phyloP scores from a whole-genome alignment of 2,797 vertebrate genomes.

The Apodemus agrarius region DNA sequence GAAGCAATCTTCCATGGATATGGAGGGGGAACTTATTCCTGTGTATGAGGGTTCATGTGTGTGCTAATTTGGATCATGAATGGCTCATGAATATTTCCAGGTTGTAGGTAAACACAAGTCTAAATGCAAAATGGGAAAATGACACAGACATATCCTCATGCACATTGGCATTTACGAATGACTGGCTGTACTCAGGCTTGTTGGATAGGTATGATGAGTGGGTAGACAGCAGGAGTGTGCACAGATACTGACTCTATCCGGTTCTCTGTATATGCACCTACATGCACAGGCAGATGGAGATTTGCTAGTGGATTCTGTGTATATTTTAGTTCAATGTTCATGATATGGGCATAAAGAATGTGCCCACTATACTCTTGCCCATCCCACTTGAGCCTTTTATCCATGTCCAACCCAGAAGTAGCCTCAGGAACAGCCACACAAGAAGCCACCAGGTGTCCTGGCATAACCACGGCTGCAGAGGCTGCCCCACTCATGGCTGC shows the following conservation, averaged over 20 bases:
- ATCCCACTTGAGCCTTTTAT: slow-evolving; percentile 85
- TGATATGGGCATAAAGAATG: background rate
- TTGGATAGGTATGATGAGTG: rapidly evolving
- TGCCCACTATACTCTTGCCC: background rate
- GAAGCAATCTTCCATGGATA: background rate
- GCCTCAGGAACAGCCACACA: slow-evolving; percentile 89
- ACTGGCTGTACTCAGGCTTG: background rate
- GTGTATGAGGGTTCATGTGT: background rate
- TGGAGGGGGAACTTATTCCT: background rate
- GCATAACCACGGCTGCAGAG: slow-evolving; percentile 91
- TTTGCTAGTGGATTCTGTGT: background rate
- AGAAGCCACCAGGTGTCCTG: slow-evolving; percentile 91
- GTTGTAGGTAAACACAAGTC: background rate
- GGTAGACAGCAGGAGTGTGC: background rate
- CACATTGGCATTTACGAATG: background rate
- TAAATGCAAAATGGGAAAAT: background rate
- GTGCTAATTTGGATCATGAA: background rate
- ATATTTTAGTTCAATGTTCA: background rate
- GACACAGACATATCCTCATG: background rate
- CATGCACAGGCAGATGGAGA: background rate
- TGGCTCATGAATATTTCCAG: background rate
- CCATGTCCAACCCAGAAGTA: slow-evolving; percentile 96
- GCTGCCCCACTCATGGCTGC: slow-evolving; percentile 85
- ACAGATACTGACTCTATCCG: background rate
- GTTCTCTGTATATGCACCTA: background rate